Conservation (phyloP, 2,113 vertebrate species). For the Struthio camelus region DNA sequence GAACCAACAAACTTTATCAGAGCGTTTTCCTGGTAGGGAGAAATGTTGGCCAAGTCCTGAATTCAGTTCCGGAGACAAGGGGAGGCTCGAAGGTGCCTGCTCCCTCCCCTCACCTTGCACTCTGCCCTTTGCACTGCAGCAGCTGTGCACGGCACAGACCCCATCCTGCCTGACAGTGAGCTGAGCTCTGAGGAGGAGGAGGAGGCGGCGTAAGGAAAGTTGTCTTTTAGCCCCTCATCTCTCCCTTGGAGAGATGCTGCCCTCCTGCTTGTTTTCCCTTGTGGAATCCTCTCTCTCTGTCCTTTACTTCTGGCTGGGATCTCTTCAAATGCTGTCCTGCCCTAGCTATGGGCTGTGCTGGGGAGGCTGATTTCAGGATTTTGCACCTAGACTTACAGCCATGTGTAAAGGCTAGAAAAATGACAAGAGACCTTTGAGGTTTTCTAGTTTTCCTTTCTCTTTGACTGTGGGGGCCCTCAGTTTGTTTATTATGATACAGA, state of each 20-base stretch:
- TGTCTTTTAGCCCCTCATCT: not conserved
- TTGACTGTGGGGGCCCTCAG: not conserved
- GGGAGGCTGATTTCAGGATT: not conserved
- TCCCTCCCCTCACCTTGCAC: rapidly evolving
- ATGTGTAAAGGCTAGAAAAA: not conserved
- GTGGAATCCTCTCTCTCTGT: not conserved
- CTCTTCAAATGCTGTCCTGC: rapidly evolving
- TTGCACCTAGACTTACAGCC: not conserved
- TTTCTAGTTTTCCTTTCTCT: not conserved
- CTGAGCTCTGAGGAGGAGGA: not conserved
- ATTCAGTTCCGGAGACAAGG: rapidly evolving
- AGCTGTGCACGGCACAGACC: not conserved
- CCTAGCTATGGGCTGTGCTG: not conserved
- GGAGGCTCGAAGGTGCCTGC: rapidly evolving
- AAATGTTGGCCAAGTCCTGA: not conserved
- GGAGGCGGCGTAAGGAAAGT: not conserved
- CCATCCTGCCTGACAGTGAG: rapidly evolving
- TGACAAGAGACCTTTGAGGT: not conserved
- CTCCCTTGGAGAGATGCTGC: not conserved
- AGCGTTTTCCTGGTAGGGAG: not conserved
- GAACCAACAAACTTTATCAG: not conserved
- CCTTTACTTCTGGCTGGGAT: not conserved
- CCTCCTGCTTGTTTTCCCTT: rapidly evolving
- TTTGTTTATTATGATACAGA: not conserved
- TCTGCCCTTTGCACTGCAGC: not conserved